These are phyloP conservation scores for Dione juno DNA, from an alignment of 2,888 invertebrate genomes.

Conservation along the genomic window DNA sequence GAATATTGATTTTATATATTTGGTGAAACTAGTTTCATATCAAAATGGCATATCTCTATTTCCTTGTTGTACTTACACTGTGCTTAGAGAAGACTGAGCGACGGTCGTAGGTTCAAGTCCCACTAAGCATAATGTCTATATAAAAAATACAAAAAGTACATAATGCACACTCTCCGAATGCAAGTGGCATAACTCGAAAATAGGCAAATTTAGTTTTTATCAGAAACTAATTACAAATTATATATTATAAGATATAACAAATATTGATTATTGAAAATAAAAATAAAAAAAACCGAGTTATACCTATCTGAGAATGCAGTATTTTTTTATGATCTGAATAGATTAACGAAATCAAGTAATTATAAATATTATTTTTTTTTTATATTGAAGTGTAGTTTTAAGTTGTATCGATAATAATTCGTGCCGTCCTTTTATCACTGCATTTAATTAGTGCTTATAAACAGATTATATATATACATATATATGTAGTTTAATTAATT, in stretches of 20 bases:
- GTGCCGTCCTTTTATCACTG: not conserved
- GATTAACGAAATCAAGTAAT: not conserved
- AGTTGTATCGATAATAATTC: not conserved
- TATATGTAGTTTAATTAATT: no score
- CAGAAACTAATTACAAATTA: not conserved
- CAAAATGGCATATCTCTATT: no score
- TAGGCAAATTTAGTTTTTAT: no score
- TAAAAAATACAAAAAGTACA: not conserved
- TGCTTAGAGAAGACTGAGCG: no score
- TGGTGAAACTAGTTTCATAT: no score
- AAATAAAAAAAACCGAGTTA: no score
- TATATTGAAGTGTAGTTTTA: not conserved
- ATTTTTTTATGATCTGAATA: not conserved
- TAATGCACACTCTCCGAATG: not conserved
- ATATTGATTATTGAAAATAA: no score
- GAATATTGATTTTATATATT: no score
- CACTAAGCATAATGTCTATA: not conserved
- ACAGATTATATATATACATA: no score
- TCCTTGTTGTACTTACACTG: not conserved
- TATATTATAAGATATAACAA: not conserved
- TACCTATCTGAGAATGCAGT: not conserved
- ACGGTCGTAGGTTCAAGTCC: not conserved
- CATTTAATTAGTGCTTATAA: not conserved
- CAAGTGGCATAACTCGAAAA: not conserved
- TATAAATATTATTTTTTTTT: no score